Percentiles rank a stretch among this genome's conserved stretches.
phyloP scores from a whole-genome alignment of 2,888 invertebrate genomes.

The Nomada goodeniana region DNA sequence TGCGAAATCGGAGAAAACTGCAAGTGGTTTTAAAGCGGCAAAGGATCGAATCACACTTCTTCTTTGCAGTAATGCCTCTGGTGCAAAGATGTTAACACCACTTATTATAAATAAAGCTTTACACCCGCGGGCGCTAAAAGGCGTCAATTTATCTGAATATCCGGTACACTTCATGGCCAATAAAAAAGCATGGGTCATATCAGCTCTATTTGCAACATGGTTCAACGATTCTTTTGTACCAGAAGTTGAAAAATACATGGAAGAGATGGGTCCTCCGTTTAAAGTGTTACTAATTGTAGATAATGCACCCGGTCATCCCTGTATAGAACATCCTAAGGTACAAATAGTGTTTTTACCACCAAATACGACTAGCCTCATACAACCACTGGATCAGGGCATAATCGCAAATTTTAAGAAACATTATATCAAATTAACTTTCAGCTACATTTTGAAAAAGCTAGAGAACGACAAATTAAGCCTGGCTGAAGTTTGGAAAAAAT shows the following conservation, averaged over 20 bases:
- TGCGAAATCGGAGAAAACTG: conserved; percentile 73
- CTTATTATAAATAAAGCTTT: conserved; percentile 72
- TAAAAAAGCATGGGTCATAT: conserved; percentile 62
- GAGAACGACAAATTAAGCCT: conserved; percentile 58
- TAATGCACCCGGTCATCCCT: conserved; percentile 68
- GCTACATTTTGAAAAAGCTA: conserved; percentile 64
- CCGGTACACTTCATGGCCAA: conserved; percentile 73
- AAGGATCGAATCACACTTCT: conserved; percentile 75
- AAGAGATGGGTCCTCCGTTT: conserved; percentile 55
- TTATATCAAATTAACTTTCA: conserved; percentile 66
- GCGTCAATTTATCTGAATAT: conserved; percentile 63
- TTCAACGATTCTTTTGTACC: conserved; percentile 58
- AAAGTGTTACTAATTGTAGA: conserved; percentile 66
- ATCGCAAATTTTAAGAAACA: conserved; percentile 74
- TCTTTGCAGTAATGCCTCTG: conserved; percentile 75
- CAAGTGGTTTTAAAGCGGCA: conserved; percentile 70
- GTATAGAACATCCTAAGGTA: conserved; percentile 67
- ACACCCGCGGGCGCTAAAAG: conserved; percentile 73
- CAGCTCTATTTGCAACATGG: conserved; percentile 32
- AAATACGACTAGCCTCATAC: conserved; percentile 72
- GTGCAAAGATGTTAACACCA: conserved; percentile 72
- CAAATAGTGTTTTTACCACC: conserved; percentile 68
- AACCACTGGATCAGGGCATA: conserved; percentile 74
- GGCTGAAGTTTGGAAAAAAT: conserved; percentile 65
- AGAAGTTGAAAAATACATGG: conserved; percentile 59